Conservation (phyloP, 1,140 invertebrate species). For the Oncopodura yosiiana region DNA sequence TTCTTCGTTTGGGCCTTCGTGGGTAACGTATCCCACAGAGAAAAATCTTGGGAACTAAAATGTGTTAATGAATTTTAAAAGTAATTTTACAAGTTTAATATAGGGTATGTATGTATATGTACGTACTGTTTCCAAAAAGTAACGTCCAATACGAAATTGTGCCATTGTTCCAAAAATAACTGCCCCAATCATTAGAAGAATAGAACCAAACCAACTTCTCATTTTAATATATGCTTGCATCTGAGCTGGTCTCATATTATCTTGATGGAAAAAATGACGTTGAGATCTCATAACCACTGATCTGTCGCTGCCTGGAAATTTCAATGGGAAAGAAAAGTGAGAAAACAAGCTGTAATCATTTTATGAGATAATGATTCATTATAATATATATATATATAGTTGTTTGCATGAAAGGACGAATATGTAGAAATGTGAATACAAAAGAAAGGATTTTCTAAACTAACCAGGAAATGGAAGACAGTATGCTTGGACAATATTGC, state of each 20-base stretch:
- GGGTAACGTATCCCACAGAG: conserved; percentile 56
- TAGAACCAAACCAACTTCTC: conserved; percentile 41
- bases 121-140: conserved; percentile 53
- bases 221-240: conserved; percentile 51
- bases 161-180: conserved; percentile 55
- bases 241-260: conserved; percentile 60
- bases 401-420: not conserved
- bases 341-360: too few species aligned
- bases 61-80: conserved; percentile 14
- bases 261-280: conserved; percentile 55
- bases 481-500: conserved; percentile 46
- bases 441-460: conserved; percentile 64
- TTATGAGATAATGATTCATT: too few species aligned
- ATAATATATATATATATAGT: too few species aligned
- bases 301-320: conserved; percentile 69
- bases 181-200: conserved; percentile 48
- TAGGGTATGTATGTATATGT: not conserved
- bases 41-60: conserved; percentile 62
- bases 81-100: not conserved
- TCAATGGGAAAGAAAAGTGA: conserved; percentile 61
- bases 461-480: conserved; percentile 65
- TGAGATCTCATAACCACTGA: conserved; percentile 68
- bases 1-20: conserved; percentile 55
- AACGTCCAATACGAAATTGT: conserved; percentile 52
- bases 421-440: too few species aligned